Base-by-base conservation (phyloP, 2,888 invertebrate species). In the Pristionchus arcanus region DNA sequence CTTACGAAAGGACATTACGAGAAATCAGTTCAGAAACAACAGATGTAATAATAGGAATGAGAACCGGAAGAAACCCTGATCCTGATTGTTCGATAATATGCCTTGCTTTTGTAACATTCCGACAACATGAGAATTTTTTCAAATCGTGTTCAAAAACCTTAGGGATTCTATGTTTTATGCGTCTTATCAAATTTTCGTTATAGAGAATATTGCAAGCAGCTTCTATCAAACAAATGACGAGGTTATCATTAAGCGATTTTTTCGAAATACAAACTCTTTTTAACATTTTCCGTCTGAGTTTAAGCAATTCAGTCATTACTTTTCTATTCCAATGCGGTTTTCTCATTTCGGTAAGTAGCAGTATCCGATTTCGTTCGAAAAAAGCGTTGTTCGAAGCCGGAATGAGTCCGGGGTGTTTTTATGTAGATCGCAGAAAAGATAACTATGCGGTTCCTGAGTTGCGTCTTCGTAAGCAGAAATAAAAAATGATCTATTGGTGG, bases 381-480 rank as follows among this genome's bases (percentile, higher is more conserved):
- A 85, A 34, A 85, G 15, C 2, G 28, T 85, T 21, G 31, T 85
- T 59, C 85, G 11, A 13, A 85, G 85, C 21, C 85, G 59, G 19
- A 21, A 85, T 3, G 25, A 21, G 2, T 85, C 85, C 3, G 31
- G 11, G 5, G 85, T 85, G 21, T 13, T 28, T 34, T 85, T 85
- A 37, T 85, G 85, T 34, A 85, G n/a, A 31, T 85, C 85, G 37
- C 7, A 9, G 21, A 85, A 59, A 2, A 85, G 34, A 84, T 85
- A 85, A 31, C 16, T 16, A 85, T 85, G 59, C 7, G 85, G 59
- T 21, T 85, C 37, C 21, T 21, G 9, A 16, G 85, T 85, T 34
- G 31, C 19, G 37, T 85, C 85, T 9, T 85, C 85, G 59, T 21
- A 85, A 3, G 34, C 85, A 19, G 7, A 16, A 34, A 85, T 85